These are phyloP conservation scores for Mya arenaria DNA, from an alignment of 1,140 invertebrate genomes.

Conservation along the genomic window DNA sequence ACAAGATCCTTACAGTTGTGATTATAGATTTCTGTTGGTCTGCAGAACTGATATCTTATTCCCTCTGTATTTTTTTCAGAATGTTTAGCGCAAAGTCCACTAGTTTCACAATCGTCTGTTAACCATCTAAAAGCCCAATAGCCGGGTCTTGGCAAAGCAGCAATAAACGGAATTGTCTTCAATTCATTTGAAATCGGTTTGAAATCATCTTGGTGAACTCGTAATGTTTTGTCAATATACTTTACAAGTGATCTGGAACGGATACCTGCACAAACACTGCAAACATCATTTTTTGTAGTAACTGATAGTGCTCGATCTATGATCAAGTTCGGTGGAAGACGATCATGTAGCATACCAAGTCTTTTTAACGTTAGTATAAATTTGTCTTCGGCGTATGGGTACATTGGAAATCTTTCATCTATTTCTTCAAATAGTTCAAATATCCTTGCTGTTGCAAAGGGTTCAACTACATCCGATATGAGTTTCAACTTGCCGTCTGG, in stretches of 20 bases:
- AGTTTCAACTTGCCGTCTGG: conserved; percentile 9
- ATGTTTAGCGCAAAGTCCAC: no score
- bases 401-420: conserved; percentile 4
- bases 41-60: no score
- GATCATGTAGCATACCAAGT: conserved; percentile 58
- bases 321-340: conserved; percentile 37
- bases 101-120: no score
- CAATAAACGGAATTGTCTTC: neutral
- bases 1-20: no score
- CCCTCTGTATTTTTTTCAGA: no score
- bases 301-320: conserved; percentile 51
- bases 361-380: conserved; percentile 6
- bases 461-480: conserved; percentile 45
- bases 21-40: no score
- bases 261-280: neutral
- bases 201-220: no score
- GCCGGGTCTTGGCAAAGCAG: neutral
- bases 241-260: conserved; percentile 29
- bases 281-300: neutral
- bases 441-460: neutral
- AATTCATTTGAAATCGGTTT: no score
- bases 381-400: neutral
- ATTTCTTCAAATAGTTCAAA: conserved; percentile 21
- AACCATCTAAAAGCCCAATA: conserved; percentile 28
- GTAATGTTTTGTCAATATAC: no score